Evolutionary conservation across 2,888 invertebrate genomes (phyloP), one percentile per base, ranked within the genome.

Genomic region (Gryllus longicercus): DNA sequence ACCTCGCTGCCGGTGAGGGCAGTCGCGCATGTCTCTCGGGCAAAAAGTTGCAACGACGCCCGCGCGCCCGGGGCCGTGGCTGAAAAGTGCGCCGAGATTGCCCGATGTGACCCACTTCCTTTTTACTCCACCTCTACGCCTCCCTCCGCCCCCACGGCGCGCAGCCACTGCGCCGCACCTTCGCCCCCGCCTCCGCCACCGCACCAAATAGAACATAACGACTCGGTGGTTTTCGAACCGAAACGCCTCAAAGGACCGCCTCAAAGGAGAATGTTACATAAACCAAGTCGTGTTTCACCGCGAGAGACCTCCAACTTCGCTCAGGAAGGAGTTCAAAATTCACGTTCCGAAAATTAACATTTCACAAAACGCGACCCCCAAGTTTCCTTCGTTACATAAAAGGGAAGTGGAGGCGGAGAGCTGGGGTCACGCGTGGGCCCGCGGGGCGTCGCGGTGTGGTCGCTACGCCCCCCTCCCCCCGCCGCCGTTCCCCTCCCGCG

Each of bases 41-140:
- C 14, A 63, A n/a, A 63, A 63, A 18, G n/a, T 18, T 18, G n/a
- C 14, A 63, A 14, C 14, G 63, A 63, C n/a, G 63, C n/a, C 14
- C 14, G 16, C 16, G 63, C 4, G 63, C 63, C 63, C 16, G n/a
- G 63, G 63, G 63, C 63, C 63, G 63, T 63, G 63, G 11, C 63
- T 63, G 63, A 63, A 63, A 63, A 63, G 63, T 63, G 63, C 63
- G 63, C 63, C 63, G 63, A 63, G 63, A 63, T 63, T 63, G 63
- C 63, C n/a, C 63, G 63, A 63, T 63, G 63, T 63, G 63, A 63
- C 63, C 63, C n/a, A 63, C 16, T 63, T 63, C 63, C 63, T n/a
- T 63, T 63, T 63, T 18, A 63, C 63, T 63, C 16, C 63, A 63
- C 63, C 63, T 63, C 63, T n/a, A 63, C n/a, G 16, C 14, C 63